A percentile compares a stretch with the other conserved stretches of the same genome.
Conservation (phyloP, 35 echinoderm and acorn worm species). For the Stichopus chloronotus region DNA sequence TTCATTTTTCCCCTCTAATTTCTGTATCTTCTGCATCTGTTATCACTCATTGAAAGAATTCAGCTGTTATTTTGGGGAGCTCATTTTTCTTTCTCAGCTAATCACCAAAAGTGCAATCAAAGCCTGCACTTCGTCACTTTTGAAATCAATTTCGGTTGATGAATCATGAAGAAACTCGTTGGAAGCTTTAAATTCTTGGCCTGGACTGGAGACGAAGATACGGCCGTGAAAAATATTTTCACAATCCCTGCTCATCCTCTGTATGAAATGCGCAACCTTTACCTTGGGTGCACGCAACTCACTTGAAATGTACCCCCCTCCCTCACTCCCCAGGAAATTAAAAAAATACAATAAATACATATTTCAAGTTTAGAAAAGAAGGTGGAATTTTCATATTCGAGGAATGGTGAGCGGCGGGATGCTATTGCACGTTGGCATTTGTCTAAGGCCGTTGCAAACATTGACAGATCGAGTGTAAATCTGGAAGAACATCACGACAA, state of each 20-base stretch:
- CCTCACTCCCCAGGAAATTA: too few species aligned
- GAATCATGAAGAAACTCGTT: conserved; percentile 12
- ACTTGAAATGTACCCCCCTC: not conserved
- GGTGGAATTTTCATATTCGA: not conserved
- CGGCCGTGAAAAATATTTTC: not conserved
- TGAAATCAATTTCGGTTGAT: conserved; percentile 17
- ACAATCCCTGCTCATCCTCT: not conserved
- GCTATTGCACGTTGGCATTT: not conserved
- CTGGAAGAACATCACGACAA: not conserved
- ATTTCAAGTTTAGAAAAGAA: not conserved
- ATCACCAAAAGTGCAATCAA: conserved; percentile 15
- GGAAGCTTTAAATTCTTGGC: not conserved
- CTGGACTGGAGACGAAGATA: conserved; percentile 10
- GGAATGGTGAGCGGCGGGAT: not conserved
- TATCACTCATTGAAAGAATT: not conserved
- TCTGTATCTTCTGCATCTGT: not conserved
- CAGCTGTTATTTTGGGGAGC: not conserved
- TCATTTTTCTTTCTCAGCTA: not conserved
- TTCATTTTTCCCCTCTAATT: not conserved
- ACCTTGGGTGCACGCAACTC: not conserved
- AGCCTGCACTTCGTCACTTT: conserved; percentile 14
- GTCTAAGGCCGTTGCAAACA: not conserved
- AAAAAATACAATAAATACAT: not conserved
- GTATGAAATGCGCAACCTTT: not conserved
- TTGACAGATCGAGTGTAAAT: not conserved